These are phyloP conservation scores for Cephalotes varians DNA, from an alignment of 2,888 invertebrate genomes.

Conservation along the genomic window DNA sequence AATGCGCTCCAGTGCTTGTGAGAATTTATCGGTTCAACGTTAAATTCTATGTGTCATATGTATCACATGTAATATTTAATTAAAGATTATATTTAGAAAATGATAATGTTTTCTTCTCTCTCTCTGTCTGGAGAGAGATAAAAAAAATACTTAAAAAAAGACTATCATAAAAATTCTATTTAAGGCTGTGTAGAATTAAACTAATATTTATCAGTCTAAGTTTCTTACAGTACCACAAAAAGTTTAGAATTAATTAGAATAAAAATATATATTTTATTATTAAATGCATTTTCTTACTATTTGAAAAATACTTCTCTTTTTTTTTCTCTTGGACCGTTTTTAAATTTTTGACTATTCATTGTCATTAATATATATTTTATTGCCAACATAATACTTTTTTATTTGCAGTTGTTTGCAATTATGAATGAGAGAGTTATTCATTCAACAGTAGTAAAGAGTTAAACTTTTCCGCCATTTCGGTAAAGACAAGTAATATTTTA, in stretches of 20 bases:
- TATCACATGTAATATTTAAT: not conserved
- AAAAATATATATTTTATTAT: not conserved
- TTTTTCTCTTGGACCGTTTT: not conserved
- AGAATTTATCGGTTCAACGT: not conserved
- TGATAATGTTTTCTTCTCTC: not conserved
- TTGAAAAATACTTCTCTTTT: not conserved
- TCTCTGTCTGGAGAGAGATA: too few species aligned
- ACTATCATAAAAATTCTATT: not conserved
- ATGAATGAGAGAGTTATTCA: not conserved
- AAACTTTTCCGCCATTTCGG: not conserved
- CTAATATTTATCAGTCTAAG: not conserved
- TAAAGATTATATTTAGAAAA: not conserved
- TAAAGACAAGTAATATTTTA: slow-evolving; percentile 49
- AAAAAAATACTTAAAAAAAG: not conserved
- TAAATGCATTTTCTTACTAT: not conserved
- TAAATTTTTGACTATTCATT: not conserved
- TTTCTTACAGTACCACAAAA: not conserved
- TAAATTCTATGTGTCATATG: not conserved
- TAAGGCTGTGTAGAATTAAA: not conserved
- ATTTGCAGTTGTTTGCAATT: not conserved
- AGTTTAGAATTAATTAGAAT: not conserved
- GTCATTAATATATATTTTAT: not conserved
- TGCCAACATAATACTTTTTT: not conserved
- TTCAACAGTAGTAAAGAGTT: not conserved
- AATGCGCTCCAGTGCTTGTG: not conserved